These are phyloP conservation scores for Eptesicus fuscus DNA, from an alignment of 2,113 vertebrate species.

Conservation along the genomic window DNA sequence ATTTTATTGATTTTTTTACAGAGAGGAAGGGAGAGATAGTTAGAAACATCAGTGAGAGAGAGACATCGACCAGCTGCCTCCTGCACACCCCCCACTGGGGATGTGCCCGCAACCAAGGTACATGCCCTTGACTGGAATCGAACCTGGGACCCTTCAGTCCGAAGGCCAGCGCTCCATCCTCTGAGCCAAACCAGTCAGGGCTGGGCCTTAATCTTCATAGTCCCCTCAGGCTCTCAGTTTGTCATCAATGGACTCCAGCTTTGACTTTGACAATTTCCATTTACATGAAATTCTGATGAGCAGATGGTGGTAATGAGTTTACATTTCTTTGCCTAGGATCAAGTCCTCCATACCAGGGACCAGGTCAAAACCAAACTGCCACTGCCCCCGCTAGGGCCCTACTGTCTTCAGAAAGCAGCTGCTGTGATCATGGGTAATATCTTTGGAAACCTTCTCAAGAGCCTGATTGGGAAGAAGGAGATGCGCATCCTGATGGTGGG, in stretches of 20 bases:
- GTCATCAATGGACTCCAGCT: background rate
- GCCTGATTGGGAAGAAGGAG: constrained; percentile 95
- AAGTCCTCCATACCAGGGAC: background rate
- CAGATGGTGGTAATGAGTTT: background rate
- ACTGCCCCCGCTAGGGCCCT: constrained; percentile 52
- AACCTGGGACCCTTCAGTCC: no score
- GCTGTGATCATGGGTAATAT: constrained; percentile 90
- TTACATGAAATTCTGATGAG: background rate
- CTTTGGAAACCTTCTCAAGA: constrained; percentile 94
- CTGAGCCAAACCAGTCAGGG: no score
- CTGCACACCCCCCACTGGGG: no score
- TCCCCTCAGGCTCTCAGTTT: background rate
- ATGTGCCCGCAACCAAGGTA: no score
- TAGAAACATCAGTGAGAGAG: no score
- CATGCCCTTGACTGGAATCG: no score
- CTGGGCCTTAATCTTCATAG: background rate
- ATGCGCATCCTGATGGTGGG: constrained; percentile 96
- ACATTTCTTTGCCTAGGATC: constrained; percentile 55
- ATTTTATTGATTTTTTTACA: no score
- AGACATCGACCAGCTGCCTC: no score
- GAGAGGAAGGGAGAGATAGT: no score
- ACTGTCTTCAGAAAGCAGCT: constrained; percentile 44
- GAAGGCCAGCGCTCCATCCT: no score
- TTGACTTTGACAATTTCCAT: background rate
- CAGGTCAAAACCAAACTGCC: constrained; percentile 24